These are phyloP conservation scores for Tenebrio molitor DNA, from an alignment of 1,140 invertebrate species.

Conservation along the genomic window DNA sequence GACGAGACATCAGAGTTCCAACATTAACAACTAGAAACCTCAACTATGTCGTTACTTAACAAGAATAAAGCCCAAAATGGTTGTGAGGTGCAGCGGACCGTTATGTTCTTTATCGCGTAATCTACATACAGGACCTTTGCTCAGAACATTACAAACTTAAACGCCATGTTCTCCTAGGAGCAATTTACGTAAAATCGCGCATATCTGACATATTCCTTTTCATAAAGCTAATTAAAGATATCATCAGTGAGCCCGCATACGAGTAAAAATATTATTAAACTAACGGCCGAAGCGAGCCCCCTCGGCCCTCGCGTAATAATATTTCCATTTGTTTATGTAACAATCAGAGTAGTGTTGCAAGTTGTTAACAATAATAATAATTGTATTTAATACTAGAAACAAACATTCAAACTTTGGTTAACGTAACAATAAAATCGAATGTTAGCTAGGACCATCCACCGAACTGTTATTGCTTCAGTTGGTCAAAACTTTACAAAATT, in stretches of 20 bases:
- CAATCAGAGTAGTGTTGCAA: slow-evolving; percentile 6
- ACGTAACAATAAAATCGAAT: slow-evolving; percentile 12
- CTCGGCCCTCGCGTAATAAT: no score
- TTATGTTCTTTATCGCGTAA: slow-evolving; percentile 64
- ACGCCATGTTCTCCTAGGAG: slow-evolving; percentile 45
- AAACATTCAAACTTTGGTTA: slow-evolving; percentile 28
- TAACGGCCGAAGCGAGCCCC: no score
- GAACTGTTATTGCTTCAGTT: slow-evolving; percentile 46
- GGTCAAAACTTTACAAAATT: slow-evolving; percentile 52
- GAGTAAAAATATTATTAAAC: slow-evolving; percentile 2
- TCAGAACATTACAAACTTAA: slow-evolving; percentile 52
- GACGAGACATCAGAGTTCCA: slow-evolving; percentile 41
- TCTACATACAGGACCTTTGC: slow-evolving; percentile 59
- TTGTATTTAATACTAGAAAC: slow-evolving; percentile 19
- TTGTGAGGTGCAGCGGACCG: slow-evolving; percentile 60
- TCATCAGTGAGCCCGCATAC: background rate
- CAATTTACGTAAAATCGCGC: slow-evolving; percentile 44
- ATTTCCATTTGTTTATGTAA: slow-evolving; percentile 3
- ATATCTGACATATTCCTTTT: slow-evolving; percentile 20
- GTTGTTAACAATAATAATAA: slow-evolving; percentile 25
- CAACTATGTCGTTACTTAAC: slow-evolving; percentile 65
- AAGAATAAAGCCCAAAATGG: slow-evolving; percentile 61
- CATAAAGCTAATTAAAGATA: slow-evolving; percentile 27
- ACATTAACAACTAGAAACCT: slow-evolving; percentile 64
- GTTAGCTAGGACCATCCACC: slow-evolving; percentile 12